Evolutionary conservation across 2,797 vertebrate species (phyloP), one percentile per base, ranked within the genome.

Genomic region (Peromyscus attwateri): DNA sequence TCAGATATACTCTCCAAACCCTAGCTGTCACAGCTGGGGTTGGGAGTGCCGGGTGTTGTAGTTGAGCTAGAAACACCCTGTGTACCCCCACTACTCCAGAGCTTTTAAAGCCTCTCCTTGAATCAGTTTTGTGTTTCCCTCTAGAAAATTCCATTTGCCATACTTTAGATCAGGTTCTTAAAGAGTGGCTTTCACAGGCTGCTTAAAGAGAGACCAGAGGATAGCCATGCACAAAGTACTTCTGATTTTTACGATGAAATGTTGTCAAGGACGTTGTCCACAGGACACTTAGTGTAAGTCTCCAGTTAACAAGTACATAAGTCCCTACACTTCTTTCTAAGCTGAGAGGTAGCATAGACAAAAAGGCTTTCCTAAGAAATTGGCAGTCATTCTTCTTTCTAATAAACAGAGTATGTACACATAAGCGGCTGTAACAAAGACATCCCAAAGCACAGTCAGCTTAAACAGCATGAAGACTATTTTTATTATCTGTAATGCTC

Each of bases 361-460:
- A 81, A 97, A 94, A 84, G 68, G 0, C 10, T 73, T 85, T 70
- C 52, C 92, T 89, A 76, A 27, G 55, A 95, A 89, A 60, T 11
- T 55, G 40, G 37, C 19, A 31, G 19, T 8, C 37, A 66, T 90
- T 93, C 57, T 95, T 25, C 37, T 87, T 94, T 92, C 52, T 94
- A 79, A 31, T 92, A 95, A 82, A 73, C 60, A 43, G 9, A 66
- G 2, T 91, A 10, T 49, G 49, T 49, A 49, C 49, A 49, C 49
- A 49, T 60, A 89, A 73, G 37, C 27, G 40, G 16, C 68, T 79
- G 0, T 89, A 43, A 70, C 12, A 75, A 94, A 96, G 79, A 19
- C 66, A 55, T 19, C 83, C 5, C 71, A 80, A 88, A 93, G 62
- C 37, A n/a, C 17, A 83, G 55, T 84, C 73, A 46, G 23, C 76